Evolutionary conservation across 2,797 vertebrate genomes (phyloP).

Genomic region (Sciaenops ocellatus): DNA sequence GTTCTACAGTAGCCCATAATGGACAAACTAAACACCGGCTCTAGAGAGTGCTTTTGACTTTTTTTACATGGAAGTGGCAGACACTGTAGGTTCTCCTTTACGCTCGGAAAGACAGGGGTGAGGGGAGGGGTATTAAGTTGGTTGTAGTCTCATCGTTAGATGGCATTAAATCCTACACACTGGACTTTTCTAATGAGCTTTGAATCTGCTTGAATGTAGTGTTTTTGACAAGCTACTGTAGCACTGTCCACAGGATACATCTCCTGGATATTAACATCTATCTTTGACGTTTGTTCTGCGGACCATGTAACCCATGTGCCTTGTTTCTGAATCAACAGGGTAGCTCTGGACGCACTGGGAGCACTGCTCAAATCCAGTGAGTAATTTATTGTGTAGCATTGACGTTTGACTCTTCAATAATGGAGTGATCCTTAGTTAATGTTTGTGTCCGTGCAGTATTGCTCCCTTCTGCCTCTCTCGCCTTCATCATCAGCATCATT

Average conservation of each 20-base stretch:
- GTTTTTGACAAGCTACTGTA: slow-evolving; percentile 23
- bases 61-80: too few species aligned
- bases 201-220: slow-evolving; percentile 10
- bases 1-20: too few species aligned
- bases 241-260: not conserved
- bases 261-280: slow-evolving; percentile 29
- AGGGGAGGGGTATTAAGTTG: too few species aligned
- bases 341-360: slow-evolving; percentile 96
- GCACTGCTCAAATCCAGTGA: slow-evolving; percentile 99
- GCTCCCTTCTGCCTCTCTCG: slow-evolving; percentile 1
- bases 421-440: slow-evolving; percentile 17
- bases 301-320: slow-evolving; percentile 46
- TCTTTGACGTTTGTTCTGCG: slow-evolving; percentile 24
- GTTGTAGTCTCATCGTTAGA: too few species aligned
- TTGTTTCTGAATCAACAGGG: slow-evolving; percentile 89
- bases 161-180: too few species aligned
- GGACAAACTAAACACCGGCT: too few species aligned
- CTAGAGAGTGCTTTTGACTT: too few species aligned
- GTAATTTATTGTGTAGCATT: slow-evolving; percentile 74
- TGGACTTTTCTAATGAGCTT: not conserved
- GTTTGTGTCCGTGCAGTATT: not conserved
- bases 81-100: too few species aligned
- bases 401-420: slow-evolving; percentile 9
- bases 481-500: not conserved
- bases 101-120: too few species aligned